Percentiles rank a stretch among this genome's conserved stretches.
These are phyloP conservation scores for Physocephala rufipes DNA, from an alignment of 2,888 invertebrate genomes.

Conservation along the genomic window DNA sequence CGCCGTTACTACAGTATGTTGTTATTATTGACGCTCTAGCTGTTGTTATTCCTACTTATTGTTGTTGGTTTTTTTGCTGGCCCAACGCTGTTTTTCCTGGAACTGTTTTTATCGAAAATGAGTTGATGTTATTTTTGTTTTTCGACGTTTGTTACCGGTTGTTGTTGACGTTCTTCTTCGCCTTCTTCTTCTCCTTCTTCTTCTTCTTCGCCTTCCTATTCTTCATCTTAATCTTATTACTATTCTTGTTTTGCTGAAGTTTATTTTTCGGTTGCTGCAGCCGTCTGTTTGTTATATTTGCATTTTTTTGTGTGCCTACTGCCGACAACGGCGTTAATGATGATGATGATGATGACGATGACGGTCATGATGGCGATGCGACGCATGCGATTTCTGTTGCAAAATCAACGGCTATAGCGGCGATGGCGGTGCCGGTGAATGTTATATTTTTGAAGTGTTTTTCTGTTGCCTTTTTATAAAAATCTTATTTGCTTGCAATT, in stretches of 20 bases:
- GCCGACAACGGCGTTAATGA: conserved; percentile 10
- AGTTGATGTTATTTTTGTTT: conserved; percentile 37
- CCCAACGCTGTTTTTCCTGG: conserved; percentile 37
- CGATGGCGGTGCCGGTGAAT: not conserved
- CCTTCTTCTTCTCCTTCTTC: conserved; percentile 13
- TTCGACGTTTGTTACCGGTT: too few relatives aligned
- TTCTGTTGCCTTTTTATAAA: too few relatives aligned
- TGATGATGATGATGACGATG: not conserved
- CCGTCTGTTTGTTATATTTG: conserved; percentile 45
- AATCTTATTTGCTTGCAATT: conserved; percentile 22
- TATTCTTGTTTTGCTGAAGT: conserved; percentile 10
- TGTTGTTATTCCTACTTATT: conserved; percentile 22
- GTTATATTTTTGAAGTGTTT: conserved; percentile 31
- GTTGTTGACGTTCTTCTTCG: conserved; percentile 21
- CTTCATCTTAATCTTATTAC: too few relatives aligned
- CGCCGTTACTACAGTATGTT: too few relatives aligned
- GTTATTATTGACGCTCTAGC: conserved; percentile 20
- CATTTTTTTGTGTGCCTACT: conserved; percentile 41
- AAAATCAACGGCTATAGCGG: conserved; percentile 2
- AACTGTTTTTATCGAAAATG: conserved; percentile 43
- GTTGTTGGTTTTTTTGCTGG: conserved; percentile 30
- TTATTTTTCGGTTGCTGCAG: conserved; percentile 41
- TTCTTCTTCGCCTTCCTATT: too few relatives aligned
- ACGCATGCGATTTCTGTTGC: conserved; percentile 1
- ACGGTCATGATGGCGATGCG: too few relatives aligned